Percentiles rank a stretch among this genome's conserved stretches.
phyloP scores from a whole-genome alignment of 2,888 invertebrate species.

The Antheraea yamamai region DNA sequence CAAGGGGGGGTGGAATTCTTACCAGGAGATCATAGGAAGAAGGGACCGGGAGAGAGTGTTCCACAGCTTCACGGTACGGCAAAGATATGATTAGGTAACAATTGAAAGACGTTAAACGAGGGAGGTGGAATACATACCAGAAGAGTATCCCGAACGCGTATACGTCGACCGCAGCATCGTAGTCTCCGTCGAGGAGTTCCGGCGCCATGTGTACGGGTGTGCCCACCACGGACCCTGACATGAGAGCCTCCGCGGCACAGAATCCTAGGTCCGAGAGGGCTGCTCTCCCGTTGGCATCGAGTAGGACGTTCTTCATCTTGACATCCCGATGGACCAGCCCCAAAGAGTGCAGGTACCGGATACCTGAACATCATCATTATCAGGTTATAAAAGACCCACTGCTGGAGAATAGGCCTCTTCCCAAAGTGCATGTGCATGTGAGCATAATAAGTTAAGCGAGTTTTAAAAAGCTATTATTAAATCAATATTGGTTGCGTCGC shows the following conservation, averaged over 20 bases:
- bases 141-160: conserved; percentile 95
- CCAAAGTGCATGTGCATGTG: too few species aligned
- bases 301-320: conserved; percentile 93
- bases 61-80: too few species aligned
- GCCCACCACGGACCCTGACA: conserved; percentile 94
- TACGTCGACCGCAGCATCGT: conserved; percentile 92
- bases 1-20: too few species aligned
- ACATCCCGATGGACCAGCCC: conserved; percentile 95
- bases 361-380: conserved; percentile 68
- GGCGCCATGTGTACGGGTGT: conserved; percentile 97
- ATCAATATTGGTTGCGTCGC: too few species aligned
- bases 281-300: conserved; percentile 87
- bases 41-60: too few species aligned
- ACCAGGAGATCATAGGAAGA: too few species aligned
- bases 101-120: background rate
- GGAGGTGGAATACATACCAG: conserved; percentile 63
- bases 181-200: conserved; percentile 90
- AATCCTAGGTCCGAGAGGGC: conserved; percentile 94
- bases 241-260: conserved; percentile 94
- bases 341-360: conserved; percentile 93
- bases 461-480: too few species aligned
- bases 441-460: too few species aligned
- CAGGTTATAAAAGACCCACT: background rate
- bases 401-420: too few species aligned
- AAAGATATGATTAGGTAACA: too few species aligned